phyloP scores from a whole-genome alignment of 2,113 vertebrate species.

The Pteruthius melanotis region DNA sequence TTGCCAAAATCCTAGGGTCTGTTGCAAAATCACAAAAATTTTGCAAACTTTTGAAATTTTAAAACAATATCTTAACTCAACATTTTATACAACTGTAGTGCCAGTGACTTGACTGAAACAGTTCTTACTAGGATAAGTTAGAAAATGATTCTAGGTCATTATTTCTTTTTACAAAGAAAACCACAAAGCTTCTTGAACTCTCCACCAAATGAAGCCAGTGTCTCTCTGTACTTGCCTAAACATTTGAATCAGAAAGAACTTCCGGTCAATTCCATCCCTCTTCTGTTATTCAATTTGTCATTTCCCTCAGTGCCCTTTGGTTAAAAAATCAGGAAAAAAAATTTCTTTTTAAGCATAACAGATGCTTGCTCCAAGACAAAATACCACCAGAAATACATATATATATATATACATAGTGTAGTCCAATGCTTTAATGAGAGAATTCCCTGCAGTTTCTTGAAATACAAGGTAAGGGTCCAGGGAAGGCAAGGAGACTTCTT shows the following conservation, averaged over 20 bases:
- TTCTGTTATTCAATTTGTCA: not conserved
- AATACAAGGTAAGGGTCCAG: not conserved
- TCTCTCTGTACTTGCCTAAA: not conserved
- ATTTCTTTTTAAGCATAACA: not conserved
- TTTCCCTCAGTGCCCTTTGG: not conserved
- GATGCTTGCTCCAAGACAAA: not conserved
- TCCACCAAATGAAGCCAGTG: not conserved
- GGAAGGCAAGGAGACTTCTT: not conserved
- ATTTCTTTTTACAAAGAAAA: not conserved
- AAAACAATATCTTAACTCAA: not conserved
- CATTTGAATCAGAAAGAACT: not conserved
- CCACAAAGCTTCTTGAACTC: not conserved
- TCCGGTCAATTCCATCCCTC: not conserved
- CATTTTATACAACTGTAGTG: not conserved
- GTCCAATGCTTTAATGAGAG: not conserved
- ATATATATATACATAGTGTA: not conserved
- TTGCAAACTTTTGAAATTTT: not conserved
- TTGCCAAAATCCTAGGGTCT: not conserved
- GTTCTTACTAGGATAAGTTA: not conserved
- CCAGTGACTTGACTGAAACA: not conserved
- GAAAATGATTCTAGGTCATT: not conserved
- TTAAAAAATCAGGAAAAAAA: not conserved
- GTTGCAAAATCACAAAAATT: not conserved
- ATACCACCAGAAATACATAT: not conserved
- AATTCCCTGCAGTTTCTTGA: not conserved